A percentile compares a stretch with the other conserved stretches of the same genome.
Conservation (phyloP, 2,797 vertebrate species). For the Hypotaenidia philippensis region DNA sequence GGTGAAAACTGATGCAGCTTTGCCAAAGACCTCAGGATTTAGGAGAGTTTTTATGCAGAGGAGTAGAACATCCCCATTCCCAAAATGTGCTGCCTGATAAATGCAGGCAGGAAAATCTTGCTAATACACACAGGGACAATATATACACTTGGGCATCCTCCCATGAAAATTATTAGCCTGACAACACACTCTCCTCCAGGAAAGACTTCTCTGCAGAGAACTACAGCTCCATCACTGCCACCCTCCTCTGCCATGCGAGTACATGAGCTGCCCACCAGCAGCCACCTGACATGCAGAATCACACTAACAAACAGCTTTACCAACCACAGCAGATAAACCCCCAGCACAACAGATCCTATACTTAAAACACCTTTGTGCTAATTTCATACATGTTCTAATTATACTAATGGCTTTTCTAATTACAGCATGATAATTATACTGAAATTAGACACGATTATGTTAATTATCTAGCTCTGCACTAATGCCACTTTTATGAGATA, state of each 20-base stretch:
- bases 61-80: background rate
- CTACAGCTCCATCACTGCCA: background rate
- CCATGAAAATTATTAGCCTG: background rate
- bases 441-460: constrained; percentile 11
- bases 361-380: background rate
- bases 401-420: constrained; percentile 27
- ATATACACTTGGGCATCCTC: background rate
- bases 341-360: background rate
- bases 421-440: constrained; percentile 13
- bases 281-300: background rate
- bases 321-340: background rate
- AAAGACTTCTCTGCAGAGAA: background rate
- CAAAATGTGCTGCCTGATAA: background rate
- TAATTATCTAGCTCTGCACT: background rate
- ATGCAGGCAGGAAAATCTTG: background rate
- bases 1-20: background rate
- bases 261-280: background rate
- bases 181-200: background rate
- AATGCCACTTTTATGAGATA: constrained; percentile 1
- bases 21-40: background rate
- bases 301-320: background rate
- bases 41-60: background rate
- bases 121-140: background rate
- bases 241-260: background rate
- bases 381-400: constrained; percentile 25